A percentile compares a stretch with the other conserved stretches of the same genome.
These are phyloP conservation scores for Solenodon paradoxus DNA, from an alignment of 2,113 vertebrate genomes.

Conservation along the genomic window DNA sequence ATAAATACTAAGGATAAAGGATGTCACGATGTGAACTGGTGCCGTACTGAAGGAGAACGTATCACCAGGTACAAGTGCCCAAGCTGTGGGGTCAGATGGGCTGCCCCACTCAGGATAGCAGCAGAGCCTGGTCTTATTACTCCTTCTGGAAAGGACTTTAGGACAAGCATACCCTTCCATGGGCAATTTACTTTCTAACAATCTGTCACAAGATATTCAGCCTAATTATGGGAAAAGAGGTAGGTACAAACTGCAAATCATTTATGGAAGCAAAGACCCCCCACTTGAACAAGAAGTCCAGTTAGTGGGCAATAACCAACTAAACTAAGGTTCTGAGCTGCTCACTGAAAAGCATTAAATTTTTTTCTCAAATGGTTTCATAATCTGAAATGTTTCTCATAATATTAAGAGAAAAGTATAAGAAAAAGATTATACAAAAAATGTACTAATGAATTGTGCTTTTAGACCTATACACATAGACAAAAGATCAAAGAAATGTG, in stretches of 20 bases:
- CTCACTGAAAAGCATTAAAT: not conserved
- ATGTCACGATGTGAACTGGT: not conserved
- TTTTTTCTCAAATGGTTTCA: not conserved
- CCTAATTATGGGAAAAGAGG: not conserved
- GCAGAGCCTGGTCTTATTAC: not conserved
- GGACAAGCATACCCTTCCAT: accelerated
- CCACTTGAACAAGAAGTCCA: not conserved
- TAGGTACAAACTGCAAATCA: not conserved
- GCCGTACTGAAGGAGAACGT: accelerated
- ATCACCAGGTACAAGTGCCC: accelerated
- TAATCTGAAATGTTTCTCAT: not conserved
- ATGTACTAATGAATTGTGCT: not conserved
- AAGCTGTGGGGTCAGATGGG: accelerated
- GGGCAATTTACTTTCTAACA: not conserved
- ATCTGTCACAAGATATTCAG: too few relatives aligned
- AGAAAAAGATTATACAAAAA: not conserved
- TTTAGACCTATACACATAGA: not conserved
- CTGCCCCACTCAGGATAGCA: not conserved
- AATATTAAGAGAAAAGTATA: not conserved
- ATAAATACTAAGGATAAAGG: not conserved
- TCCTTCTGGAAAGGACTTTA: not conserved
- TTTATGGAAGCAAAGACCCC: not conserved
- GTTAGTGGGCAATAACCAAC: not conserved
- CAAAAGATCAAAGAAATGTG: not conserved
- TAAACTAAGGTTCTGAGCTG: too few relatives aligned